phyloP scores from a whole-genome alignment of 2,797 vertebrate species.

The Lacerta viridis region DNA sequence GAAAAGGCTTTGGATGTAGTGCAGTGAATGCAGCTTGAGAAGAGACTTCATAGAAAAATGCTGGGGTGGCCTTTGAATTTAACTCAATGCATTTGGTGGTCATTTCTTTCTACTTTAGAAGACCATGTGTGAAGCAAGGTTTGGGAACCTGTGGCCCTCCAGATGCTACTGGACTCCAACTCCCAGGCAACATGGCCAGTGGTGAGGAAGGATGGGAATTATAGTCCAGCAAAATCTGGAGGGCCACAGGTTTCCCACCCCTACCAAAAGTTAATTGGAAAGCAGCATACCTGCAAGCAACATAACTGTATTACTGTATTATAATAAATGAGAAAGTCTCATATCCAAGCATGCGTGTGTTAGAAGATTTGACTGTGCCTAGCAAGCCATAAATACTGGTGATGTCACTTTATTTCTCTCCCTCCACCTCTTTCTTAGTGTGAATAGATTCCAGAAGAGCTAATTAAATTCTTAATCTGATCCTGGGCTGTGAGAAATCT shows the following conservation, averaged over 20 bases:
- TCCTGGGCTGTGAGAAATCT: conserved; percentile 76
- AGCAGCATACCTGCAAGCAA: not conserved
- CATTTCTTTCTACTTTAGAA: conserved; percentile 10
- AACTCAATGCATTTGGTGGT: not conserved
- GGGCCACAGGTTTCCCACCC: too few species aligned
- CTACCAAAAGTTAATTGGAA: not conserved
- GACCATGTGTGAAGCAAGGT: rapidly evolving
- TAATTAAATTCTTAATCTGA: conserved; percentile 86
- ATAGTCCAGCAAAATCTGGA: too few species aligned
- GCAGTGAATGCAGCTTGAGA: not conserved
- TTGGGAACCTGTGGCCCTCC: too few species aligned
- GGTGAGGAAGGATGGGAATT: too few species aligned
- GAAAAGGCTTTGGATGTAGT: not conserved
- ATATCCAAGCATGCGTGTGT: not conserved
- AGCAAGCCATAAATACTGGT: conserved; percentile 52
- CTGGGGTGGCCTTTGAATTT: not conserved
- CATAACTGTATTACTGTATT: conserved; percentile 26
- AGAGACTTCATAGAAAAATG: not conserved
- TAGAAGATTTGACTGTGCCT: conserved; percentile 47
- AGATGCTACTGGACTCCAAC: too few species aligned
- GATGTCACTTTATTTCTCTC: conserved; percentile 73
- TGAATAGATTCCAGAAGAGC: conserved; percentile 83
- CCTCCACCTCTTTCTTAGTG: conserved; percentile 47
- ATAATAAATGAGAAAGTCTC: not conserved
- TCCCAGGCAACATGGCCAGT: too few species aligned